phyloP scores from a whole-genome alignment of 2,797 vertebrate species.

The Pseudochromis fuscus region DNA sequence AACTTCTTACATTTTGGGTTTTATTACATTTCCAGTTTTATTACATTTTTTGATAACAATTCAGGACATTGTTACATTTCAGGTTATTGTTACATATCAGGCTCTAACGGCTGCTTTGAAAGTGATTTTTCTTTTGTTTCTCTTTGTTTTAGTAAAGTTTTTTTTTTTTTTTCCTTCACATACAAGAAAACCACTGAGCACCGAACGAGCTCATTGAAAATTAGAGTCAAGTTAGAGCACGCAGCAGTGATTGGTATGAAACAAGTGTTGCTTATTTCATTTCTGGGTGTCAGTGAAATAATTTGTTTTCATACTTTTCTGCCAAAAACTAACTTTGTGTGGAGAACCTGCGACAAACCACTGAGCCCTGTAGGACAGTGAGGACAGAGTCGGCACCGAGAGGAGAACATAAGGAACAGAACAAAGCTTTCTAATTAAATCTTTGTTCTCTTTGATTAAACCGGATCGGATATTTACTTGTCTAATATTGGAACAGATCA shows the following conservation, averaged over 20 bases:
- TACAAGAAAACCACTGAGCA: no score
- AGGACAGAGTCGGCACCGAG: constrained; percentile 2
- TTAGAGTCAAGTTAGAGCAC: constrained; percentile 31
- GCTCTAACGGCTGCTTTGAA: no score
- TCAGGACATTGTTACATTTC: no score
- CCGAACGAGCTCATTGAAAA: constrained; percentile 15
- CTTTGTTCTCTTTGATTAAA: constrained; percentile 56
- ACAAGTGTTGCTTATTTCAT: constrained; percentile 48
- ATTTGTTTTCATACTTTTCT: constrained; percentile 2
- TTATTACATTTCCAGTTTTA: no score
- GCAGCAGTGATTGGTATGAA: constrained; percentile 42
- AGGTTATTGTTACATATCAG: no score
- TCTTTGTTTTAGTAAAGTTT: no score
- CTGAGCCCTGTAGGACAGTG: background rate
- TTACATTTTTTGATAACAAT: no score
- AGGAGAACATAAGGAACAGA: background rate
- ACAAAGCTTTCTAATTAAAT: constrained; percentile 40
- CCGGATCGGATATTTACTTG: constrained; percentile 57
- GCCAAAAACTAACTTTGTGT: constrained; percentile 14
- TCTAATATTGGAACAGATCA: constrained; percentile 61
- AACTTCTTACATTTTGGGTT: no score
- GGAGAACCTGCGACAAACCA: constrained; percentile 14
- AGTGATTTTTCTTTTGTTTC: no score
- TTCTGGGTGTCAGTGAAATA: constrained; percentile 25
- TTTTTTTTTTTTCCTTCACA: no score